phyloP scores from a whole-genome alignment of 2,113 vertebrate genomes.

The Crotalus tigris region DNA sequence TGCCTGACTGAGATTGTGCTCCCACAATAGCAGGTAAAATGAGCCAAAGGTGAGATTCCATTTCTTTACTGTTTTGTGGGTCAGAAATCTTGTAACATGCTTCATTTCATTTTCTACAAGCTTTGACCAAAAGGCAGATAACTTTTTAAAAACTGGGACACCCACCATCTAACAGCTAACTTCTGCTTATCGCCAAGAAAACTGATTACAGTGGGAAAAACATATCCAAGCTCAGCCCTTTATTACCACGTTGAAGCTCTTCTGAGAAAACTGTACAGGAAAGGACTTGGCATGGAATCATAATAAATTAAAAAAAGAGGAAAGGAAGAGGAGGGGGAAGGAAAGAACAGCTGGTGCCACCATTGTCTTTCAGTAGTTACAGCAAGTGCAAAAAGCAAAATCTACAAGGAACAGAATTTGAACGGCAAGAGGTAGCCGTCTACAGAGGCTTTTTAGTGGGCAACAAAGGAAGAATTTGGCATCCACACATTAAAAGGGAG shows the following conservation, averaged over 20 bases:
- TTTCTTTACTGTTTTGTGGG: background rate
- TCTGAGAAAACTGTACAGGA: slow-evolving; percentile 31
- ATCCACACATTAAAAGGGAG: background rate
- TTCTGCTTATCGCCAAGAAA: background rate
- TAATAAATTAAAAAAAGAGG: slow-evolving; percentile 43
- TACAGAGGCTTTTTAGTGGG: background rate
- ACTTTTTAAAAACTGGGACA: background rate
- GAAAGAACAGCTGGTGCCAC: background rate
- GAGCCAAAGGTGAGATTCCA: background rate
- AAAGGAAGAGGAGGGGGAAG: background rate
- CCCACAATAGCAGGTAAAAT: background rate
- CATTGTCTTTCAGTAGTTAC: slow-evolving; percentile 3
- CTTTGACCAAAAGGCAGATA: background rate
- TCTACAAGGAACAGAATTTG: background rate
- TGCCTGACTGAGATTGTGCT: background rate
- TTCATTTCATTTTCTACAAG: background rate
- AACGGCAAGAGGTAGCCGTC: background rate
- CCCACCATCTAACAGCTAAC: background rate
- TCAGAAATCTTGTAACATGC: background rate
- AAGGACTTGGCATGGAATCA: slow-evolving; percentile 24
- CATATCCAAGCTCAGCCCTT: slow-evolving; percentile 5
- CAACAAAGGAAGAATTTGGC: background rate
- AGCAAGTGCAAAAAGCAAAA: background rate
- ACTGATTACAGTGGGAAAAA: background rate
- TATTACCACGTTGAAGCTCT: slow-evolving; percentile 67